phyloP scores from a whole-genome alignment of 2,797 vertebrate genomes.

The Pseudochirops corinnae region DNA sequence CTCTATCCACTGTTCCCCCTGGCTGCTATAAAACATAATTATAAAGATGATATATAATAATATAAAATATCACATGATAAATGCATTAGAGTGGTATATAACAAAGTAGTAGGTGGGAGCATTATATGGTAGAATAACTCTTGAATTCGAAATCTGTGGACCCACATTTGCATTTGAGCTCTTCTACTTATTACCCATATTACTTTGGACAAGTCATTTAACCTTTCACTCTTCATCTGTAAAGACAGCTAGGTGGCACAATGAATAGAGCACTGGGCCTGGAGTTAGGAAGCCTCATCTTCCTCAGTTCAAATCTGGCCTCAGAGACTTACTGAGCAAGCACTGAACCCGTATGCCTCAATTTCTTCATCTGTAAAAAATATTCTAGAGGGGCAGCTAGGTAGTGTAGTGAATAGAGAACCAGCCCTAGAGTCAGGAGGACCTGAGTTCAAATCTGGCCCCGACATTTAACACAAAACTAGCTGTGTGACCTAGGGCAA shows the following conservation, averaged over 20 bases:
- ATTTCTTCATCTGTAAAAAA: not conserved
- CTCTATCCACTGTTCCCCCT: not conserved
- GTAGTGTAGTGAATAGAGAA: too few species aligned
- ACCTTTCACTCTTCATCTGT: not conserved
- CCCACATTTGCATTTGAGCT: not conserved
- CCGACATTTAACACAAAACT: too few species aligned
- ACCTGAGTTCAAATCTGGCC: too few species aligned
- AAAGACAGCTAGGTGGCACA: not conserved
- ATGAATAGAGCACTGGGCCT: not conserved
- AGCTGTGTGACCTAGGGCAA: too few species aligned
- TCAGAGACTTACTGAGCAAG: not conserved
- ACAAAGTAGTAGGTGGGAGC: too few species aligned
- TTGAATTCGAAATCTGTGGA: not conserved
- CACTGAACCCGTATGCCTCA: not conserved
- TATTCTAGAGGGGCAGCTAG: too few species aligned
- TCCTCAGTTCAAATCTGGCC: not conserved
- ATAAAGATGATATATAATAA: not conserved
- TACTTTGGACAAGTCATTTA: not conserved
- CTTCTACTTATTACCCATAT: not conserved
- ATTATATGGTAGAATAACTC: too few species aligned
- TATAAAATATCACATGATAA: not conserved
- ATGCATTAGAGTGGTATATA: not conserved
- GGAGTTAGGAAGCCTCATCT: not conserved
- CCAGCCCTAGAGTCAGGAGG: too few species aligned
- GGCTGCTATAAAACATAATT: not conserved